phyloP scores from a whole-genome alignment of 2,113 vertebrate genomes.

The Leucosticte australis region DNA sequence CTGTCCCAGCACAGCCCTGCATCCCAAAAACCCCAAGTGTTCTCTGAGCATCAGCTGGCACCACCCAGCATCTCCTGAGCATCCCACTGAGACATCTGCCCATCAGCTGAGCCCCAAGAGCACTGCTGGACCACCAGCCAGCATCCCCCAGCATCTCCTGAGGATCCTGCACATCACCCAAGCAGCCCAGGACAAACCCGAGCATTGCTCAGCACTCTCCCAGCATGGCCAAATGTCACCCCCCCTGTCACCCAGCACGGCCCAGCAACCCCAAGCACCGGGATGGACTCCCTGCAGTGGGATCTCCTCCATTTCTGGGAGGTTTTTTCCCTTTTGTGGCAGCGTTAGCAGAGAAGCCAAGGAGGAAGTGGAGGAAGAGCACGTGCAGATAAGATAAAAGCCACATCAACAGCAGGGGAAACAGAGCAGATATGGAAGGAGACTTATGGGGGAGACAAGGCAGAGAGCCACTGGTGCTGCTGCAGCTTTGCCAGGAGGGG shows the following conservation, averaged over 20 bases:
- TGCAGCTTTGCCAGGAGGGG: not conserved
- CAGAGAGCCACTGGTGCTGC: rapidly evolving
- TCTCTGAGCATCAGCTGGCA: not conserved
- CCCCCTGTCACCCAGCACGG: not conserved
- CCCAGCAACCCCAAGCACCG: not conserved
- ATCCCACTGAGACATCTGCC: not conserved
- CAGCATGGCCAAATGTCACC: not conserved
- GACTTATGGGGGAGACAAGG: not conserved
- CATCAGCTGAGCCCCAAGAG: not conserved
- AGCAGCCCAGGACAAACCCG: not conserved
- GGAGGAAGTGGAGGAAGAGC: slow-evolving; percentile 26
- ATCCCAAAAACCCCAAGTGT: not conserved
- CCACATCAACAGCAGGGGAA: slow-evolving; percentile 5
- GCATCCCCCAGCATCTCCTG: not conserved
- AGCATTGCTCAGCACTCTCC: not conserved
- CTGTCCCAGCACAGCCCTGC: not conserved
- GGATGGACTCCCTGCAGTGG: not conserved
- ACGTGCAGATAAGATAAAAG: slow-evolving; percentile 1
- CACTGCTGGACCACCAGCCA: not conserved
- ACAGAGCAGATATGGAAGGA: not conserved
- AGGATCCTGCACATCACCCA: not conserved
- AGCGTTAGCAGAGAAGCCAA: not conserved
- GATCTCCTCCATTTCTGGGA: not conserved
- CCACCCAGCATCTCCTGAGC: rapidly evolving
- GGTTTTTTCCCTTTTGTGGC: not conserved